Percentiles rank a stretch among this genome's conserved stretches.
Evolutionary conservation across 2,113 vertebrate genomes (phyloP).

Genomic region (Ctenodactylus gundi): DNA sequence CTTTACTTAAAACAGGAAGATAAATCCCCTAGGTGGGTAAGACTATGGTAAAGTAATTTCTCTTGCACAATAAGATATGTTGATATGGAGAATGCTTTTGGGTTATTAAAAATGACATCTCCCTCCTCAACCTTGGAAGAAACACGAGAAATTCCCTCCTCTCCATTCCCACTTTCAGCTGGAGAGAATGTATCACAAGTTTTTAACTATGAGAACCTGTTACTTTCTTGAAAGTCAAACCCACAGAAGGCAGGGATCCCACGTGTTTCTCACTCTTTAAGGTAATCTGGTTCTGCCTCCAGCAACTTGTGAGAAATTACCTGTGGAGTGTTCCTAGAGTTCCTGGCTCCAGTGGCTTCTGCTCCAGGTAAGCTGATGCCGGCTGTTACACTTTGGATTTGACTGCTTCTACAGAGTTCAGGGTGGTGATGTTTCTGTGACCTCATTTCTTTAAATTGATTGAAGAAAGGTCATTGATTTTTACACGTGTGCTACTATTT

Average conservation of each 20-base stretch:
- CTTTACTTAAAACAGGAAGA: not conserved
- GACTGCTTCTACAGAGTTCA: not conserved
- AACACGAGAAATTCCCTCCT: not conserved
- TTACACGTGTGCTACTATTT: not conserved
- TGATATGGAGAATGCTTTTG: not conserved
- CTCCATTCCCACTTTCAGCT: not conserved
- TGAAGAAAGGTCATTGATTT: not conserved
- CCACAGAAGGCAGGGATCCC: not conserved
- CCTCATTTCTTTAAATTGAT: slow-evolving; percentile 1
- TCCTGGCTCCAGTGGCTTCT: not conserved
- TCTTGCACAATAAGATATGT: not conserved
- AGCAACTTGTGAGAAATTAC: not conserved
- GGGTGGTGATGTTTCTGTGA: not conserved
- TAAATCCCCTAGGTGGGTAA: not conserved
- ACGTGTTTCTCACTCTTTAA: not conserved
- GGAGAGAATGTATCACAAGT: not conserved
- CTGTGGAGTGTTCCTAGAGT: not conserved
- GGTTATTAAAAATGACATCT: not conserved
- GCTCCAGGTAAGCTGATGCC: not conserved
- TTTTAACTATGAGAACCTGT: not conserved
- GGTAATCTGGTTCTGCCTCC: not conserved
- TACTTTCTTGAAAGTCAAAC: not conserved
- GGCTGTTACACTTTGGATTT: not conserved
- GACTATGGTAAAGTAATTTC: not conserved
- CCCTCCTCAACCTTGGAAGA: not conserved